Percentiles rank a stretch among this genome's conserved stretches.
phyloP scores from a whole-genome alignment of 2,888 invertebrate species.

The Leptopilina drosophilae region DNA sequence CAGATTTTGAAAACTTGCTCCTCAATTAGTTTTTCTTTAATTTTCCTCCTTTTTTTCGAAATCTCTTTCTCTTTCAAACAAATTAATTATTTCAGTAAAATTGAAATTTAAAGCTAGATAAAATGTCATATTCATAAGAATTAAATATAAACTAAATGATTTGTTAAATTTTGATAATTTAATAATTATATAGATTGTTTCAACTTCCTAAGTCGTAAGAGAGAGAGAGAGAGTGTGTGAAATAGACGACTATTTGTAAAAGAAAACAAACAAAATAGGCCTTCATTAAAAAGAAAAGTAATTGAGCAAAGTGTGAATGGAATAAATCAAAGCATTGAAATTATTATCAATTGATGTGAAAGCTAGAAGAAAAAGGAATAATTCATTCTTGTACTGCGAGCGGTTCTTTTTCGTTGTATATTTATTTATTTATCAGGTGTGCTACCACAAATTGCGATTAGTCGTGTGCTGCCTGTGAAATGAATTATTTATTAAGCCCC shows the following conservation, averaged over 20 bases:
- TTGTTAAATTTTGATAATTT: neutral
- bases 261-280: neutral
- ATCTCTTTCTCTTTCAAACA: no score
- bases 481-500: conserved; percentile 52
- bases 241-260: neutral
- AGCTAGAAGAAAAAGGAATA: neutral
- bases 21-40: no score
- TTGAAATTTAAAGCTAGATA: no score
- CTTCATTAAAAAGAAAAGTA: conserved; percentile 11
- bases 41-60: no score
- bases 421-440: conserved; percentile 42
- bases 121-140: no score
- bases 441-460: conserved; percentile 37
- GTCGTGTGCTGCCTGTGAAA: conserved; percentile 50
- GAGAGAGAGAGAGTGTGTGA: neutral
- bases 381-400: conserved; percentile 36
- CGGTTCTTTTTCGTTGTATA: conserved; percentile 34
- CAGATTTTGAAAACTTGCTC: no score
- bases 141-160: neutral
- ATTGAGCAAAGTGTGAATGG: neutral
- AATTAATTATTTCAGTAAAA: no score
- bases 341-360: neutral
- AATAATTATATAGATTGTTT: no score
- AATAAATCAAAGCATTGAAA: neutral
- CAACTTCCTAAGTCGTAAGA: no score